phyloP scores from a whole-genome alignment of 2,888 invertebrate species.

The Polymixis lichenea region DNA sequence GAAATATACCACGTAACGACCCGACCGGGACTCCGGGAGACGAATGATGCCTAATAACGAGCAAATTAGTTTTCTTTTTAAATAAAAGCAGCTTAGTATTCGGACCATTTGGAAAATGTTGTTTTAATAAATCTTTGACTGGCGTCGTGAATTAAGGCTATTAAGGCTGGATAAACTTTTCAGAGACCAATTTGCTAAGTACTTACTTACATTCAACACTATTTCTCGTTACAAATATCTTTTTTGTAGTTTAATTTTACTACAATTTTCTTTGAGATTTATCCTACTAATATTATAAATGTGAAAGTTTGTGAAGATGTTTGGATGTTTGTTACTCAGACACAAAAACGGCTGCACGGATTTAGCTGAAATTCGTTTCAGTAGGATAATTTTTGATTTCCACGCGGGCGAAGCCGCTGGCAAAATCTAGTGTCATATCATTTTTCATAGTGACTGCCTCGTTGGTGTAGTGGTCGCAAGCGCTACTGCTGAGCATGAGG shows the following conservation, averaged over 20 bases:
- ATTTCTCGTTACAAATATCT: background rate
- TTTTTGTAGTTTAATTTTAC: background rate
- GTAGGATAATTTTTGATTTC: too few species aligned
- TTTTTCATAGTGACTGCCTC: background rate
- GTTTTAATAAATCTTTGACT: constrained; percentile 51
- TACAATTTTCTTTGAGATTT: background rate
- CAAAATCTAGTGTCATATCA: background rate
- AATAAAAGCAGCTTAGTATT: constrained; percentile 48
- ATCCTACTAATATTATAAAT: too few species aligned
- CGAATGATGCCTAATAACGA: constrained; percentile 64
- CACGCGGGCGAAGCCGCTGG: too few species aligned
- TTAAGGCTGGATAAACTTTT: constrained; percentile 5
- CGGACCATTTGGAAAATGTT: constrained; percentile 33
- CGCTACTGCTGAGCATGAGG: too few species aligned
- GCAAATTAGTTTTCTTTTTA: constrained; percentile 72
- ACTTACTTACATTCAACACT: background rate
- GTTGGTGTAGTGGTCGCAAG: too few species aligned
- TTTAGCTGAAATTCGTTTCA: too few species aligned
- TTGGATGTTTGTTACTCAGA: too few species aligned
- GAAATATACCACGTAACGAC: constrained; percentile 67
- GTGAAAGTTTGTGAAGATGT: too few species aligned
- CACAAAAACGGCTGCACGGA: too few species aligned
- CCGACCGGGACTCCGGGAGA: constrained; percentile 59
- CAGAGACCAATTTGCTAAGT: background rate
- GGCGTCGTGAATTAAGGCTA: constrained; percentile 10